A percentile compares a stretch with the other conserved stretches of the same genome.
Conservation (phyloP, 2,797 vertebrate genomes). For the Sylvia borin region DNA sequence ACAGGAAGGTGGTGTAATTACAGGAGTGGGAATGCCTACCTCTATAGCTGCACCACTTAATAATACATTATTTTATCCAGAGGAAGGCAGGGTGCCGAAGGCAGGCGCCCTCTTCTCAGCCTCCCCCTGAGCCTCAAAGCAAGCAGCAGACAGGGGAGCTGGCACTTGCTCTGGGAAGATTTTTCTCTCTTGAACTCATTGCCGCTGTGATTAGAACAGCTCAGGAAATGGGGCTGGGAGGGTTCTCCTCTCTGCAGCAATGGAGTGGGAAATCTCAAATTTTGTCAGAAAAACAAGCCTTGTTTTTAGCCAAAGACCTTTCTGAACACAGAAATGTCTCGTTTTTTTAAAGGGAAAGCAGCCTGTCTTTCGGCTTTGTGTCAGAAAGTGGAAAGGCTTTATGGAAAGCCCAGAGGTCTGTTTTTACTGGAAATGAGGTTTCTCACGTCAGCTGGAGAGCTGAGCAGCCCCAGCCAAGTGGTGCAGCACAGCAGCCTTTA, state of each 20-base stretch:
- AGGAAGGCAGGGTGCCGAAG: background rate
- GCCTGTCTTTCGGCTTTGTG: background rate
- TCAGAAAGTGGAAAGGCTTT: conserved; percentile 35
- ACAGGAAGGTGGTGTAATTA: conserved; percentile 2
- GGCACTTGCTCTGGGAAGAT: conserved; percentile 68
- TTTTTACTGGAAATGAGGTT: conserved; percentile 65
- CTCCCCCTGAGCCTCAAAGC: background rate
- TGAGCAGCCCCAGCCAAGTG: background rate
- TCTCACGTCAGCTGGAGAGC: conserved; percentile 51
- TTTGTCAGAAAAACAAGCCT: conserved; percentile 47
- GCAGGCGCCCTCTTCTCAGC: background rate
- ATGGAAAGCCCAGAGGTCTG: conserved; percentile 50
- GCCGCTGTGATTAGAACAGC: conserved; percentile 46
- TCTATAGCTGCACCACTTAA: background rate
- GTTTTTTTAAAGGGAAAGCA: background rate
- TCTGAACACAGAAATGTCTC: background rate
- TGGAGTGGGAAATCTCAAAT: conserved; percentile 54
- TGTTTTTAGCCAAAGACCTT: conserved; percentile 1
- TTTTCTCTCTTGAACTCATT: conserved; percentile 65
- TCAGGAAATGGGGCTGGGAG: conserved; percentile 61
- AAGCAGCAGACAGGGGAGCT: background rate
- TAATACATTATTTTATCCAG: background rate
- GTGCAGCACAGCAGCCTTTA: conserved; percentile 1
- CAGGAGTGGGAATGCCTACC: background rate
- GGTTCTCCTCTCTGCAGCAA: conserved; percentile 53